Base-by-base conservation (phyloP, 2,113 vertebrate genomes). In the Gracilinanus agilis region DNA sequence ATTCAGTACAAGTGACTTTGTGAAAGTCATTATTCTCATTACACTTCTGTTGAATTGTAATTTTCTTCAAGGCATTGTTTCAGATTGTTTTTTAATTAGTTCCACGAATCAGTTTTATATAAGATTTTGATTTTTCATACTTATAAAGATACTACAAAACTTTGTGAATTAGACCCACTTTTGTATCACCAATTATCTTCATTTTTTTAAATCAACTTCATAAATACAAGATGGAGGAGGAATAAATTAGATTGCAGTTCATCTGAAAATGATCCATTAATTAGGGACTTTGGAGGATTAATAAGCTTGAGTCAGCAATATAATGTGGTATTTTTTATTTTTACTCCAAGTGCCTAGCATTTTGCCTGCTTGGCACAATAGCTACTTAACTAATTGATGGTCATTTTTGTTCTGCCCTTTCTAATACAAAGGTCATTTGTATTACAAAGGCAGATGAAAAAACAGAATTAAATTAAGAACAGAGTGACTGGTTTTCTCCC, bases 31-130 rank as follows among this genome's bases (percentile, higher is more conserved):
- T 95, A 83, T 92, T 95, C 75, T 54, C 88, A 19, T 96, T 95
- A n/a, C 90, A 55, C 96, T 54, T 97, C 55, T 94, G 96, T 96
- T 93, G 53, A 96, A 55, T 94, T 95, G 25, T 92, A 95, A 93
- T 93, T 90, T 53, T 44, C 53, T 96, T 94, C 58, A 92, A 96
- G 92, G 89, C 55, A 16, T 94, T 92, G 44, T 95, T 96, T 94
- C 40, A 96, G 44, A 6, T 44, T 12, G 0, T 90, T 92, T 96
- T 93, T 95, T 1, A 93, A 89, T 24, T 27, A 75, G 88, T 54
- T 94, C 9, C 91, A 49, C 55, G 89, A 94, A 9, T 34, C 34
- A 96, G 29, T 94, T 92, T 88, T 90, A 93, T 94, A 95, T 95
- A 25, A 93, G 53, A 94, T 90, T 93, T 96, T 93, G 49, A 49